These are phyloP conservation scores for Pleuronectes platessa DNA, from an alignment of 2,113 vertebrate genomes.

Conservation along the genomic window DNA sequence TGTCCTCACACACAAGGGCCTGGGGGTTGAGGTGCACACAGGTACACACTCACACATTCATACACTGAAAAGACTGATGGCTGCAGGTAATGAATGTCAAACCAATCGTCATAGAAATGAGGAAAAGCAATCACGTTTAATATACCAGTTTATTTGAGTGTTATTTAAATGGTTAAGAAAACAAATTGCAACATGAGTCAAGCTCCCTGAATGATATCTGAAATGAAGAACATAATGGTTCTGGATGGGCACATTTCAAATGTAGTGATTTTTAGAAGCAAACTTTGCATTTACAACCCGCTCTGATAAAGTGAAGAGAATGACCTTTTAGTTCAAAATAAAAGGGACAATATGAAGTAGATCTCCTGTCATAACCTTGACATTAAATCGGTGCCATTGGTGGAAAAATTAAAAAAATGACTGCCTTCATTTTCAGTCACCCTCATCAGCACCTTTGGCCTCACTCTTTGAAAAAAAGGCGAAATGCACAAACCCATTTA, in stretches of 20 bases:
- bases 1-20: conserved; percentile 27
- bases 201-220: too few relatives aligned
- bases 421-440: conserved; percentile 9
- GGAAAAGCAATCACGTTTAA: conserved; percentile 19
- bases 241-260: too few relatives aligned
- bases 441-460: background rate
- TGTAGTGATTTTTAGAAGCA: too few relatives aligned
- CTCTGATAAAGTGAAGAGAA: background rate
- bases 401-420: background rate
- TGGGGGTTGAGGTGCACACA: background rate
- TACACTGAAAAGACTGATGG: conserved; percentile 11
- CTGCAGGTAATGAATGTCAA: conserved; percentile 45
- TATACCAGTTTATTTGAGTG: conserved; percentile 17
- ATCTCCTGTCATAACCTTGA: conserved; percentile 4
- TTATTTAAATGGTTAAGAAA: conserved; percentile 25
- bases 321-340: conserved; percentile 13
- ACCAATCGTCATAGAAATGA: conserved; percentile 25
- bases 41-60: conserved; percentile 10
- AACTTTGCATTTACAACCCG: background rate
- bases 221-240: background rate
- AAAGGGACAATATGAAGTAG: background rate
- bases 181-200: background rate
- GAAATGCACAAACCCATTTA: conserved; percentile 34
- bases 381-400: background rate
- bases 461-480: conserved; percentile 24